Conservation (phyloP, 2,888 invertebrate genomes). For the Caenorhabditis uteleia region DNA sequence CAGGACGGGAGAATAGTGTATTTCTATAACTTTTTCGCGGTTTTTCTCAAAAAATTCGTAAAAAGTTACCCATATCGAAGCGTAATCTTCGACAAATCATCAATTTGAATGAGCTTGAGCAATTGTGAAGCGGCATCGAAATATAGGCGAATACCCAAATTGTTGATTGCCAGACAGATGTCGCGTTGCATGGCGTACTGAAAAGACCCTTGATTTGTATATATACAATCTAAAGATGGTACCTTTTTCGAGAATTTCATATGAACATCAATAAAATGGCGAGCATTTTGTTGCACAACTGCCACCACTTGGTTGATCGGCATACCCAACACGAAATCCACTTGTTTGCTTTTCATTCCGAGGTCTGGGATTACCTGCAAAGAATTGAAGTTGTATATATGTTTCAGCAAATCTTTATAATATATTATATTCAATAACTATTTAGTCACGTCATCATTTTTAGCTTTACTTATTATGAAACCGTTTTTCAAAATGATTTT, state of each 20-base stretch:
- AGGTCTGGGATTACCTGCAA: conserved; percentile 66
- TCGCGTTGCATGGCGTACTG: conserved; percentile 94
- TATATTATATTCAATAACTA: too few relatives aligned
- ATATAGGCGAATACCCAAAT: conserved; percentile 93
- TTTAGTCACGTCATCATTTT: too few relatives aligned
- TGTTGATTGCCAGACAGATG: conserved; percentile 91
- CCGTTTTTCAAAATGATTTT: too few relatives aligned
- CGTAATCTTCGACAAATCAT: conserved; percentile 93
- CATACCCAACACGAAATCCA: conserved; percentile 65
- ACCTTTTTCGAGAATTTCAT: conserved; percentile 63
- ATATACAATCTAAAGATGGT: conserved; percentile 1
- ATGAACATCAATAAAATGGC: conserved; percentile 57
- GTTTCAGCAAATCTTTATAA: too few relatives aligned
- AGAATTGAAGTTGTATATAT: too few relatives aligned
- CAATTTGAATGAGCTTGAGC: conserved; percentile 90
- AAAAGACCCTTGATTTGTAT: conserved; percentile 58
- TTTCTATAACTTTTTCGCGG: conserved; percentile 73
- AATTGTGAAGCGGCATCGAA: conserved; percentile 94
- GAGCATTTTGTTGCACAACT: conserved; percentile 58
- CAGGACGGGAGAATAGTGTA: conserved; percentile 78
- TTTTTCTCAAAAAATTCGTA: conserved; percentile 2
- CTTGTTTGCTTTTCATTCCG: conserved; percentile 57
- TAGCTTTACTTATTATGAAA: too few relatives aligned
- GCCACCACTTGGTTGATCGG: conserved; percentile 64
- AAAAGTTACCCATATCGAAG: conserved; percentile 83